These are phyloP conservation scores for Gobionotothen gibberifrons DNA, from an alignment of 2,797 vertebrate species.

Conservation along the genomic window DNA sequence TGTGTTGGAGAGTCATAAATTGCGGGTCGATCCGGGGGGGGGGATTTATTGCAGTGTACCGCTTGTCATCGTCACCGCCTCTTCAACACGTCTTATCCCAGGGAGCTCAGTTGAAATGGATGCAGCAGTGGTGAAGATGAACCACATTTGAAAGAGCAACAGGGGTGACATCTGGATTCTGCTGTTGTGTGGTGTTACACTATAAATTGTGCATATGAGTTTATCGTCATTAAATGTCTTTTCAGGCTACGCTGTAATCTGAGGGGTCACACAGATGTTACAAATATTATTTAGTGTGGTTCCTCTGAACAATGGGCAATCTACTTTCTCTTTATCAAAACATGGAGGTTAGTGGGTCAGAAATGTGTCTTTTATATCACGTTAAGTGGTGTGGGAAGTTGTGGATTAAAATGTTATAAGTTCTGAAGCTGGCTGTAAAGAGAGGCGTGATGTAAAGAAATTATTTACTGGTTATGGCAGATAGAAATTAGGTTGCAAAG, in stretches of 20 bases:
- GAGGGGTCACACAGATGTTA: not conserved
- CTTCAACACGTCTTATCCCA: slow-evolving; percentile 29
- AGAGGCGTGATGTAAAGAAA: not conserved
- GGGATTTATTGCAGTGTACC: slow-evolving; percentile 55
- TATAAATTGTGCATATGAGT: slow-evolving; percentile 22
- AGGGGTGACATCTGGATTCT: slow-evolving; percentile 22
- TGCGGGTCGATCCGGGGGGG: slow-evolving; percentile 48
- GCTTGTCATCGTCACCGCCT: slow-evolving; percentile 40
- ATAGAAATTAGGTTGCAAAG: not conserved
- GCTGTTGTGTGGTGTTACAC: not conserved
- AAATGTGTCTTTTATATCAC: not conserved
- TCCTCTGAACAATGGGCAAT: not conserved
- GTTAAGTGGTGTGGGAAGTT: not conserved
- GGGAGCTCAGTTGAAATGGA: slow-evolving; percentile 30
- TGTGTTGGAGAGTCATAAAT: slow-evolving; percentile 74
- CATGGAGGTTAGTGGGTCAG: not conserved
- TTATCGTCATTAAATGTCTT: slow-evolving; percentile 11
- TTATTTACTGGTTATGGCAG: not conserved
- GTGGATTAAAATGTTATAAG: not conserved
- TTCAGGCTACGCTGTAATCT: not conserved
- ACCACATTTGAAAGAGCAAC: slow-evolving; percentile 35
- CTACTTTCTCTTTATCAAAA: not conserved
- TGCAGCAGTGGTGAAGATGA: slow-evolving; percentile 33
- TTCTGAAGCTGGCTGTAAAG: not conserved
- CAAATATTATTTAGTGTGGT: not conserved